Evolutionary conservation across 2,113 vertebrate genomes (phyloP), one percentile per base, ranked within the genome.

Genomic region (Neolamprologus modestus): DNA sequence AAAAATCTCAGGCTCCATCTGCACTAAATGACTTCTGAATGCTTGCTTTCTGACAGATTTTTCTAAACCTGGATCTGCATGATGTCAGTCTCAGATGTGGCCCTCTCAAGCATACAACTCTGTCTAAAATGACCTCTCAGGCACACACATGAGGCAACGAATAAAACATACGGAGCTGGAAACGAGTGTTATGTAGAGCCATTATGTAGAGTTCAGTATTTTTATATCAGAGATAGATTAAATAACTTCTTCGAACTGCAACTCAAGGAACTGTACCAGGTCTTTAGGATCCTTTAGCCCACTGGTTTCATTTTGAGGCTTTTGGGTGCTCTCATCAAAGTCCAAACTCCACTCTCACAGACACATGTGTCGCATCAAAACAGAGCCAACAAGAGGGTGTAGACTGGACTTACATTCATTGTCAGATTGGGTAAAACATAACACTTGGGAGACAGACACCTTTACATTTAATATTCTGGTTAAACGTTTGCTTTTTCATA

Each of bases 401-500:
- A 66, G 9, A 66, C 61, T 66, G 6, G 31, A 66, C 61, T 66
- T 35, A 66, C 9, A 35, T n/a, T 66, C 31, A 2, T 35, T 63
- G 28, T 66, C 61, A 66, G 61, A 63, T 31, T 31, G 28, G 28
- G 28, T 31, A 61, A 61, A 31, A 61, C 5, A 61, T 17, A 63
- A n/a, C 61, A 35, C 1, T 61, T 61, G 57, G 28, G 16, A 61
- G 17, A 35, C 0, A 66, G 61, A 66, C 31, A 66, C 6, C 17
- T 66, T 37, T 68, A 68, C 1, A 3, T 68, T 21, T 1, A 68
- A 37, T 21, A 37, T 68, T 68, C 4, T 13, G 33, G 17, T 6
- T 1, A 68, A 68, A 21, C 0, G 1, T 68, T 40, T 68, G 4
- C 33, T 40, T 68, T 0, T 71, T 26, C n/a, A 73, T 42, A 7